phyloP scores from a whole-genome alignment of 2,797 vertebrate species.

The Anguilla anguilla region DNA sequence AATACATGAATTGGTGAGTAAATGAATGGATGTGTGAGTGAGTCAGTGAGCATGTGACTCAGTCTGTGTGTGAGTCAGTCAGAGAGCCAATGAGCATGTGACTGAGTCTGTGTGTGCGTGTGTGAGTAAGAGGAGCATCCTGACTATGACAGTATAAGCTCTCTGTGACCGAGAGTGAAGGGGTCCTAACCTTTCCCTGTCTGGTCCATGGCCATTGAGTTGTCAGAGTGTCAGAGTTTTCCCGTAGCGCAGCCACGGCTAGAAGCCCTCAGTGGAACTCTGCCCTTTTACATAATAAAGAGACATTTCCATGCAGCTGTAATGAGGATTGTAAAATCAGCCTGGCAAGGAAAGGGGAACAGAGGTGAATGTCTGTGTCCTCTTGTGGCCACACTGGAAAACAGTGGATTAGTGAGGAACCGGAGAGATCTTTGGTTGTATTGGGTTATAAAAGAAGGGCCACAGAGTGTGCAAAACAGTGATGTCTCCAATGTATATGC shows the following conservation, averaged over 20 bases:
- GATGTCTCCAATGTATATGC: background rate
- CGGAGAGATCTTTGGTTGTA: background rate
- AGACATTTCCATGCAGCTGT: background rate
- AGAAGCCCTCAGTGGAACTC: background rate
- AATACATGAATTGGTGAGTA: background rate
- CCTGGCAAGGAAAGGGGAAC: background rate
- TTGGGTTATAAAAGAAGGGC: background rate
- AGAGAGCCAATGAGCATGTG: background rate
- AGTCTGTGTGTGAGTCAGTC: background rate
- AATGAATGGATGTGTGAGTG: background rate
- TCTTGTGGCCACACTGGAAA: background rate
- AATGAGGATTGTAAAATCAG: background rate
- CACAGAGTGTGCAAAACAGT: background rate
- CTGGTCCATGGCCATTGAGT: background rate
- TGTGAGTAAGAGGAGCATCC: background rate
- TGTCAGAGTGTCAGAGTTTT: background rate
- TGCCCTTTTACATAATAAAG: background rate
- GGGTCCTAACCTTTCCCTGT: background rate
- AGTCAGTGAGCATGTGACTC: background rate
- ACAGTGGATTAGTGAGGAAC: background rate
- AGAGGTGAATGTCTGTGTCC: background rate
- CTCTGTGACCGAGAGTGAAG: background rate
- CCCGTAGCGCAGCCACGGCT: background rate
- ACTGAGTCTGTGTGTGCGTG: background rate
- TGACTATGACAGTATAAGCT: background rate